Conservation (phyloP, 2,113 vertebrate genomes). For the Eptesicus fuscus region DNA sequence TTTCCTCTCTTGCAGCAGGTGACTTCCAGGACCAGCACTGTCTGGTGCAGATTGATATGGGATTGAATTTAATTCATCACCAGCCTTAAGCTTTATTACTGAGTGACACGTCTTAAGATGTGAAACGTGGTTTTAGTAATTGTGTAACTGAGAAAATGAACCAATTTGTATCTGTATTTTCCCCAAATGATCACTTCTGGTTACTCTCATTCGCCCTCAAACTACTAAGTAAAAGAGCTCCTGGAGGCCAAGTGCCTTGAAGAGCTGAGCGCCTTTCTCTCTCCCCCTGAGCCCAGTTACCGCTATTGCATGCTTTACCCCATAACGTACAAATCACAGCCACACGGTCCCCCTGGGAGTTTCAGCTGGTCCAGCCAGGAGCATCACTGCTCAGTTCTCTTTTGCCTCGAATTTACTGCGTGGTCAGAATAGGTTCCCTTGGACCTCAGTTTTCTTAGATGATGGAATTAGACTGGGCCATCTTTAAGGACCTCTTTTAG, state of each 20-base stretch:
- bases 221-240: neutral
- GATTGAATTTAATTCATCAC: neutral
- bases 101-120: neutral
- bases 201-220: neutral
- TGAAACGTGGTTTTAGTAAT: neutral
- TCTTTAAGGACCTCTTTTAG: neutral
- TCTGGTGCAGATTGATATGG: neutral
- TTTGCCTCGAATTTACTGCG: neutral
- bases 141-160: neutral
- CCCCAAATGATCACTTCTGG: neutral
- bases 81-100: neutral
- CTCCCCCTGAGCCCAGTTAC: neutral
- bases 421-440: neutral
- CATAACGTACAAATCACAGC: neutral
- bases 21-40: neutral
- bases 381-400: rapidly evolving
- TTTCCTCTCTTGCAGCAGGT: neutral
- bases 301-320: neutral
- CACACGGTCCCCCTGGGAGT: rapidly evolving
- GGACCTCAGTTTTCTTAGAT: neutral
- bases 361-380: rapidly evolving
- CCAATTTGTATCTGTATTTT: neutral
- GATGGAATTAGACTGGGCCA: neutral
- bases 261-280: neutral
- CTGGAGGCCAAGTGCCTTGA: neutral